These are phyloP conservation scores for Hassar affinis DNA, from an alignment of 2,113 vertebrate genomes.

Conservation along the genomic window DNA sequence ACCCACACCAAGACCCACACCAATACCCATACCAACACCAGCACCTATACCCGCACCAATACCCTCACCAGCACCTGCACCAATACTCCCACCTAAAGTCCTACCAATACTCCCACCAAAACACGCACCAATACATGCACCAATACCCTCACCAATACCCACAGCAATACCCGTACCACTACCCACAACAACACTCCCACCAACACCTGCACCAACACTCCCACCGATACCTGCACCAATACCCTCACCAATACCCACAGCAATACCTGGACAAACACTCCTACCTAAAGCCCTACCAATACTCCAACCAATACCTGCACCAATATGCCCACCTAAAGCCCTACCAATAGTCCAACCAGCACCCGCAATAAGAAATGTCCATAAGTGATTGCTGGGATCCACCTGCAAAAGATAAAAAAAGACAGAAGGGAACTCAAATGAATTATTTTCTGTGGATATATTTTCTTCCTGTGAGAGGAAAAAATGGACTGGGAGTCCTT, in stretches of 20 bases:
- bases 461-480: neutral
- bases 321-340: neutral
- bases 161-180: neutral
- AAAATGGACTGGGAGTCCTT: neutral
- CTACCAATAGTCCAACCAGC: neutral
- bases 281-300: neutral
- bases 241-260: neutral
- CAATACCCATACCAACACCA: neutral
- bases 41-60: neutral
- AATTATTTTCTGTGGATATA: neutral
- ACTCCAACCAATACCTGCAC: neutral
- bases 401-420: neutral
- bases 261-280: neutral
- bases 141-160: neutral
- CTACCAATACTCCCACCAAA: accelerated
- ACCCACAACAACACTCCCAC: neutral
- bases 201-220: neutral
- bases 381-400: neutral
- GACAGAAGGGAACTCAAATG: neutral
- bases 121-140: neutral
- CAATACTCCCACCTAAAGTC: neutral
- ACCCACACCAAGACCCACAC: no score
- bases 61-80: neutral
- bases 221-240: neutral
- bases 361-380: neutral